Evolutionary conservation across 2,888 invertebrate genomes (phyloP).

Genomic region (Drosophila robusta): DNA sequence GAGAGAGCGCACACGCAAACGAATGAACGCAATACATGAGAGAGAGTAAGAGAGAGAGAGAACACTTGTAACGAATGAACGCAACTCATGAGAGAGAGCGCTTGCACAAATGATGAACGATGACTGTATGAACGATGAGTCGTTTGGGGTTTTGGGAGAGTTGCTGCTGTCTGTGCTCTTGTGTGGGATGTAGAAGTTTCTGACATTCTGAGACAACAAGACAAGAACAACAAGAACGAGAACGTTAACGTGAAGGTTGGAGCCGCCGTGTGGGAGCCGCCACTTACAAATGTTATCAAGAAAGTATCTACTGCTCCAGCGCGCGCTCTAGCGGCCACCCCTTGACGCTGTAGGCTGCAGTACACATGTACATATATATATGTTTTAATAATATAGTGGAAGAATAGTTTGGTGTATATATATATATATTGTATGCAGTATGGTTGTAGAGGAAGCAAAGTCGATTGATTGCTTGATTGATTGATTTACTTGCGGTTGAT

Average conservation of each 20-base stretch:
- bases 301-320: slow-evolving; percentile 85
- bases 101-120: slow-evolving; percentile 1
- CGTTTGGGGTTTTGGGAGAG: slow-evolving; percentile 12
- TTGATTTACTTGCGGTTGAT: slow-evolving; percentile 61
- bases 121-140: slow-evolving; percentile 14
- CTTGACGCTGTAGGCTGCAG: slow-evolving; percentile 84
- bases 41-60: slow-evolving; percentile 3
- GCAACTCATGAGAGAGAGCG: slow-evolving; percentile 9
- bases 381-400: slow-evolving; percentile 73
- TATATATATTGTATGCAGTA: slow-evolving; percentile 67
- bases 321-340: slow-evolving; percentile 84
- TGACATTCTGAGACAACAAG: slow-evolving; percentile 59
- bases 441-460: slow-evolving; percentile 80
- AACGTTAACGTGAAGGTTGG: slow-evolving; percentile 23
- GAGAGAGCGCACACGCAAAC: background rate
- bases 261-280: slow-evolving; percentile 26
- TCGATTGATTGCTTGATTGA: slow-evolving; percentile 70
- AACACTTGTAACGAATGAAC: background rate
- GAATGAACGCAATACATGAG: slow-evolving; percentile 17
- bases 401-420: slow-evolving; percentile 62
- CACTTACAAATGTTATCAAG: slow-evolving; percentile 85
- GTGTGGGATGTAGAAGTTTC: slow-evolving; percentile 26
- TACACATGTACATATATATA: slow-evolving; percentile 82
- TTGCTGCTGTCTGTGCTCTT: slow-evolving; percentile 6
- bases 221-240: slow-evolving; percentile 57